Percentiles rank a stretch among this genome's conserved stretches.
Evolutionary conservation across 2,797 vertebrate species (phyloP).

Genomic region (Artibeus jamaicensis): DNA sequence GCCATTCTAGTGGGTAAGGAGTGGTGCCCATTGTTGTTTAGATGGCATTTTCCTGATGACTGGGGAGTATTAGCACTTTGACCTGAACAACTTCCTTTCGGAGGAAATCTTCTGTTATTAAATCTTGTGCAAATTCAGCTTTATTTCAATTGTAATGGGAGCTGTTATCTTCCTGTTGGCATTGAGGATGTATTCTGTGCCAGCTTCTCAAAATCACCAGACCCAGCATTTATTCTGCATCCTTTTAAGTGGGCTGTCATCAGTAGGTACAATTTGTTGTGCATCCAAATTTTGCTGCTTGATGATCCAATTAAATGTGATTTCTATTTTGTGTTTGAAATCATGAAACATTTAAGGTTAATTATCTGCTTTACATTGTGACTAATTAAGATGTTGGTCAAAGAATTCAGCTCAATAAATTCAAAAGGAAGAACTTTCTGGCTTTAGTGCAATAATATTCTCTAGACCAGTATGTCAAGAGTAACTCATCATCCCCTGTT

Average conservation of each 20-base stretch:
- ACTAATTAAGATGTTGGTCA: constrained; percentile 19
- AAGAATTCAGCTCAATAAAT: constrained; percentile 23
- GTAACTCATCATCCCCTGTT: background rate
- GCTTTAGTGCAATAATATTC: constrained; percentile 1
- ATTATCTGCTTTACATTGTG: background rate
- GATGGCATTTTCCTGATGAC: background rate
- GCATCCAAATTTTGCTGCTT: background rate
- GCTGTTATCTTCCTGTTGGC: background rate
- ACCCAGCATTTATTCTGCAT: background rate
- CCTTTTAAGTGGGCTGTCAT: background rate
- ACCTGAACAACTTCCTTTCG: background rate
- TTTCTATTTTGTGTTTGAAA: constrained; percentile 27
- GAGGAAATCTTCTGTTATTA: background rate
- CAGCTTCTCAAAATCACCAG: background rate
- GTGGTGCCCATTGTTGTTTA: background rate
- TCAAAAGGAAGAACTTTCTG: background rate
- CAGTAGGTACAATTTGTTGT: background rate
- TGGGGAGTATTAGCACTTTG: background rate
- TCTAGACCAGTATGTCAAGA: background rate
- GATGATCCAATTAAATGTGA: background rate
- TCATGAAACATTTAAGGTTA: background rate
- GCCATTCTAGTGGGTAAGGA: background rate
- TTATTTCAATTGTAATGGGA: background rate
- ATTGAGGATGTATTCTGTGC: background rate
- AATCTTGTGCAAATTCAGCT: background rate